Evolutionary conservation across 2,888 invertebrate species (phyloP).

Genomic region (Mesorhabditis belari): DNA sequence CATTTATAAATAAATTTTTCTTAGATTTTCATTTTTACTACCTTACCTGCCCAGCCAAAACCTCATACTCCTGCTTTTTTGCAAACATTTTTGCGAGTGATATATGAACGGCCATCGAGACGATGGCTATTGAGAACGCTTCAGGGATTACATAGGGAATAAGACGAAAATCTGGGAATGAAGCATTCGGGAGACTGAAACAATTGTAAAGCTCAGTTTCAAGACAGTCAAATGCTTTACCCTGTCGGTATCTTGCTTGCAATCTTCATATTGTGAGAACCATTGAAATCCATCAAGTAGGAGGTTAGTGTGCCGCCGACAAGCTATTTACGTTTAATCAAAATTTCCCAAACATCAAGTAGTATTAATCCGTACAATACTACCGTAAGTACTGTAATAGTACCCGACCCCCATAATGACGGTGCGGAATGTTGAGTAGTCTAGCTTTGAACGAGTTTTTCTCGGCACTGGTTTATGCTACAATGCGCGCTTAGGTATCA

Average conservation of each 20-base stretch:
- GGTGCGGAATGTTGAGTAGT: too few species aligned
- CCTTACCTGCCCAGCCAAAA: conserved; percentile 57
- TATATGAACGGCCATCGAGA: conserved; percentile 57
- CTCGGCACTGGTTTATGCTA: too few species aligned
- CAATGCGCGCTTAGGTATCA: too few species aligned
- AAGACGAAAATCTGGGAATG: conserved; percentile 33
- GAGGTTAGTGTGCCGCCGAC: conserved; percentile 55
- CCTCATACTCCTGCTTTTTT: conserved; percentile 56
- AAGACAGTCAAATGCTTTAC: conserved; percentile 20
- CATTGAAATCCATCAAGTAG: conserved; percentile 49
- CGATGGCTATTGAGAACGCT: conserved; percentile 56
- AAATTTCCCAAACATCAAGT: too few species aligned
- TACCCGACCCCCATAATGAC: too few species aligned
- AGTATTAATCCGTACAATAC: too few species aligned
- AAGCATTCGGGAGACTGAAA: conserved; percentile 34
- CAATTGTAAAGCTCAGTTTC: neutral
- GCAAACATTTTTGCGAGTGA: conserved; percentile 58
- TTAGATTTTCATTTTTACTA: too few species aligned
- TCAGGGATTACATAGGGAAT: conserved; percentile 48
- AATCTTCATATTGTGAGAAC: conserved; percentile 50
- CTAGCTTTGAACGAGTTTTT: too few species aligned
- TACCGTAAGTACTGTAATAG: too few species aligned
- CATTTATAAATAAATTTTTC: too few species aligned
- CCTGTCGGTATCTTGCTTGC: conserved; percentile 56
- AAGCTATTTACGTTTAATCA: too few species aligned